Evolutionary conservation across 2,797 vertebrate species (phyloP).

Genomic region (Poeciliopsis turneri): DNA sequence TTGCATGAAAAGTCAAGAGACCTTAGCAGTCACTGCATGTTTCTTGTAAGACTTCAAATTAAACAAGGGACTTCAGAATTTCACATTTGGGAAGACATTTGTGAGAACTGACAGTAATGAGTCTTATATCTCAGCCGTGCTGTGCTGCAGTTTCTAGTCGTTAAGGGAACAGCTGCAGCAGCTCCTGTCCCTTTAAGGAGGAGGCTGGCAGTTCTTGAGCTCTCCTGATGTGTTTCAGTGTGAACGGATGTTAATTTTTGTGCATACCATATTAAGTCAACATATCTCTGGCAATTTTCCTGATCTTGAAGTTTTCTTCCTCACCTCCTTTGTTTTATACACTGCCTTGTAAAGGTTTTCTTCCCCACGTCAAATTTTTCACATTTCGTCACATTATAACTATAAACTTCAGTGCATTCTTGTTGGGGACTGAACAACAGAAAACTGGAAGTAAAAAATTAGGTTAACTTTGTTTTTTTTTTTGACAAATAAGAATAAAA

Average conservation of each 20-base stretch:
- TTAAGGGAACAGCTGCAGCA: slow-evolving; percentile 41
- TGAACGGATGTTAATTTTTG: slow-evolving; percentile 35
- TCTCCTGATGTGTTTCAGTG: slow-evolving; percentile 41
- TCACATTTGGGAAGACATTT: not conserved
- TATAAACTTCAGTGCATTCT: not conserved
- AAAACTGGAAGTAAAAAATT: not conserved
- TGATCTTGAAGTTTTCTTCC: slow-evolving; percentile 17
- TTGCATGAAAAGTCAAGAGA: not conserved
- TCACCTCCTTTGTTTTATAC: not conserved
- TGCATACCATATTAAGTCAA: slow-evolving; percentile 26
- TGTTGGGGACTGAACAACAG: not conserved
- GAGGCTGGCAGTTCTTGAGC: slow-evolving; percentile 27
- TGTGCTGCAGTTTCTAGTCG: slow-evolving; percentile 24
- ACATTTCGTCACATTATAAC: not conserved
- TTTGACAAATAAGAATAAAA: not conserved
- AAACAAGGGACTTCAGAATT: not conserved
- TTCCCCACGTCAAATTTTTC: not conserved
- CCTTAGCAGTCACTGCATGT: not conserved
- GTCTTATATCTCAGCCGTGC: slow-evolving; percentile 27
- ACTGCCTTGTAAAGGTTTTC: not conserved
- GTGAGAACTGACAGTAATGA: slow-evolving; percentile 42
- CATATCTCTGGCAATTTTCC: slow-evolving; percentile 13
- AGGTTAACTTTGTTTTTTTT: too few species aligned
- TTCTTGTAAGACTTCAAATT: not conserved
- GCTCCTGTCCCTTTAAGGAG: slow-evolving; percentile 43